Percentiles rank a stretch among this genome's conserved stretches.
Conservation (phyloP, 2,797 vertebrate genomes). For the Triplophysa bombifrons region DNA sequence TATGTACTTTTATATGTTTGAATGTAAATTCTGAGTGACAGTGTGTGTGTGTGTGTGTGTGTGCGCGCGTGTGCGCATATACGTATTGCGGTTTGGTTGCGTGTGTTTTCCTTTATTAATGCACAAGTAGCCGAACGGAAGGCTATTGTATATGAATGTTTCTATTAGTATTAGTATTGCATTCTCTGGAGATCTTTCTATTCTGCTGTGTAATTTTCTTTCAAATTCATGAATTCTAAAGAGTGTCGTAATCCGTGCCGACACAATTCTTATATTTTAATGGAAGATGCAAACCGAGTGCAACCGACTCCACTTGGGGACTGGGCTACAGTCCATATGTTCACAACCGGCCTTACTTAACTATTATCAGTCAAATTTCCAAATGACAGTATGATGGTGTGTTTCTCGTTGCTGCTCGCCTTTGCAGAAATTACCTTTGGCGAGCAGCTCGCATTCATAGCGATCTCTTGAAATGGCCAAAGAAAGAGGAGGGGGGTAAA, state of each 20-base stretch:
- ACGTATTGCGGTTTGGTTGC: constrained; percentile 1
- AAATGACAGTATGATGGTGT: background rate
- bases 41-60: background rate
- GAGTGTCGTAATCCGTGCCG: background rate
- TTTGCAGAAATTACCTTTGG: background rate
- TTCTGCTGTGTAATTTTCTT: background rate
- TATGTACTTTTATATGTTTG: constrained; percentile 34
- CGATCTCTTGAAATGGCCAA: background rate
- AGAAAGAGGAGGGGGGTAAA: background rate
- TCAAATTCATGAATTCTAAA: background rate
- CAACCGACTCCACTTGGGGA: too few species aligned
- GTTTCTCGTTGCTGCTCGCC: constrained; percentile 1
- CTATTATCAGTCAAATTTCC: background rate
- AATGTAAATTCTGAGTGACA: background rate
- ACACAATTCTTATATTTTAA: background rate
- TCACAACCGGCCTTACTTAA: background rate
- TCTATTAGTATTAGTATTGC: background rate
- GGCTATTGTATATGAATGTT: constrained; percentile 32
- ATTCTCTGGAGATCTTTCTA: background rate
- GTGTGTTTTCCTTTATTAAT: constrained; percentile 16
- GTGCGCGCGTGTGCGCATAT: background rate
- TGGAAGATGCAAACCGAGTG: too few species aligned
- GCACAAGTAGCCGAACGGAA: background rate
- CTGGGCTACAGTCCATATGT: background rate
- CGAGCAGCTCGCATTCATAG: background rate